Conservation (phyloP, 2,797 vertebrate genomes). For the Spizella passerina region DNA sequence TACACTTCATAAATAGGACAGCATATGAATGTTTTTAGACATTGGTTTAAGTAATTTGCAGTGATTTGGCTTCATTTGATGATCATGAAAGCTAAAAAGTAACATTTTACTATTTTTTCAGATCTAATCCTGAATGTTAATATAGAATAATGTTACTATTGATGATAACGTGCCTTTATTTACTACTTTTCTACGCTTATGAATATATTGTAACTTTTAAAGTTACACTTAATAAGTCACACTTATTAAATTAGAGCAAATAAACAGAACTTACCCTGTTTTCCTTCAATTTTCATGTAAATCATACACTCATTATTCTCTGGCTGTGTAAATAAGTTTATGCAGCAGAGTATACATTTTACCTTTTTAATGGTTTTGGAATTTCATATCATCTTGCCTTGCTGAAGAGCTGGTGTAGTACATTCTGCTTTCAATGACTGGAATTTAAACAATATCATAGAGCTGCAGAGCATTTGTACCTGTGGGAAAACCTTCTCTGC, state of each 20-base stretch:
- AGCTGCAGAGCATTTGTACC: not conserved
- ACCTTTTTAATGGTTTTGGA: not conserved
- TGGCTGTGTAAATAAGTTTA: not conserved
- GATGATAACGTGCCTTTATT: not conserved
- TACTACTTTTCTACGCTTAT: not conserved
- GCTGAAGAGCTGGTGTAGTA: not conserved
- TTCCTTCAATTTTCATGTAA: not conserved
- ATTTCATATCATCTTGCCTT: not conserved
- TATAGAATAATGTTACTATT: not conserved
- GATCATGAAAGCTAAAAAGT: slow-evolving; percentile 52
- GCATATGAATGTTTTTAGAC: not conserved
- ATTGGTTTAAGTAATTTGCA: not conserved
- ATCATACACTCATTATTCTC: not conserved
- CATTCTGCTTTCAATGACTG: not conserved
- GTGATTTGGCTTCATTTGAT: not conserved
- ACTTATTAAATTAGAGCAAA: not conserved
- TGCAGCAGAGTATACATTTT: not conserved
- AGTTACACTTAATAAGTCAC: not conserved
- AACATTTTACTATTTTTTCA: not conserved
- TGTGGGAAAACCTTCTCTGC: not conserved
- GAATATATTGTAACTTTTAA: not conserved
- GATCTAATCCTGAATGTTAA: not conserved
- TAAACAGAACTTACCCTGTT: not conserved
- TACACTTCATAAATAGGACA: not conserved
- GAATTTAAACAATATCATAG: not conserved